A percentile compares a stretch with the other conserved stretches of the same genome.
These are phyloP conservation scores for Phymanthus crucifer DNA, from an alignment of 92 coral and sea anemone genomes.

Conservation along the genomic window DNA sequence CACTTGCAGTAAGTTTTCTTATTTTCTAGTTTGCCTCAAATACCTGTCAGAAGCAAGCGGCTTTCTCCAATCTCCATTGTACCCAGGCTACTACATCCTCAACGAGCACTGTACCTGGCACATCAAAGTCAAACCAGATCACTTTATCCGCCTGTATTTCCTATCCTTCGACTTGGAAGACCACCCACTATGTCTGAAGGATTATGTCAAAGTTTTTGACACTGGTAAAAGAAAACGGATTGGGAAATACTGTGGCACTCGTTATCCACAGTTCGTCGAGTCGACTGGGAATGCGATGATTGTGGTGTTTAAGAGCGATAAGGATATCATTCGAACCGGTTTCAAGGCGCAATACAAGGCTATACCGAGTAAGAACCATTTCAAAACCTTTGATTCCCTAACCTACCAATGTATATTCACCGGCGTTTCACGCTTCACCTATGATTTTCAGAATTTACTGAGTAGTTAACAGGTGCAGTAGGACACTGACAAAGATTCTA, in stretches of 20 bases:
- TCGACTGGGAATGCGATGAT: slow-evolving; percentile 59
- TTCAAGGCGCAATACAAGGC: slow-evolving; percentile 61
- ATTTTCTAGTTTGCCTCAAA: slow-evolving; percentile 38
- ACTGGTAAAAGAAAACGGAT: slow-evolving; percentile 8
- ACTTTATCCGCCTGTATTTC: slow-evolving; percentile 62
- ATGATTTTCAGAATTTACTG: too few species aligned
- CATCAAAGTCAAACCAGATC: slow-evolving; percentile 41
- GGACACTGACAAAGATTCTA: too few species aligned
- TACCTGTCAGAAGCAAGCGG: slow-evolving; percentile 42
- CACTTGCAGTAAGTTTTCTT: not conserved
- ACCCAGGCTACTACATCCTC: slow-evolving; percentile 58
- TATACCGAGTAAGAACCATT: slow-evolving; percentile 40
- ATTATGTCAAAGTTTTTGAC: slow-evolving; percentile 51
- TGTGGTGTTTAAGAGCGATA: slow-evolving; percentile 51
- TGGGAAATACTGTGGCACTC: slow-evolving; percentile 71
- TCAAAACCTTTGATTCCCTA: too few species aligned
- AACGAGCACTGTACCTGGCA: slow-evolving; percentile 51
- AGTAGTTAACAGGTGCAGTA: too few species aligned
- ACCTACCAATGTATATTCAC: too few species aligned
- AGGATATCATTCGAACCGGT: slow-evolving; percentile 46
- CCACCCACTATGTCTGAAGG: slow-evolving; percentile 53
- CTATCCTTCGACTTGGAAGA: slow-evolving; percentile 66
- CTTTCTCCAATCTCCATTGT: slow-evolving; percentile 51
- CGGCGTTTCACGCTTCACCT: too few species aligned
- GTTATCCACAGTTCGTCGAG: slow-evolving; percentile 70